These are phyloP conservation scores for Diorhabda carinulata DNA, from an alignment of 1,140 invertebrate species.

Conservation along the genomic window DNA sequence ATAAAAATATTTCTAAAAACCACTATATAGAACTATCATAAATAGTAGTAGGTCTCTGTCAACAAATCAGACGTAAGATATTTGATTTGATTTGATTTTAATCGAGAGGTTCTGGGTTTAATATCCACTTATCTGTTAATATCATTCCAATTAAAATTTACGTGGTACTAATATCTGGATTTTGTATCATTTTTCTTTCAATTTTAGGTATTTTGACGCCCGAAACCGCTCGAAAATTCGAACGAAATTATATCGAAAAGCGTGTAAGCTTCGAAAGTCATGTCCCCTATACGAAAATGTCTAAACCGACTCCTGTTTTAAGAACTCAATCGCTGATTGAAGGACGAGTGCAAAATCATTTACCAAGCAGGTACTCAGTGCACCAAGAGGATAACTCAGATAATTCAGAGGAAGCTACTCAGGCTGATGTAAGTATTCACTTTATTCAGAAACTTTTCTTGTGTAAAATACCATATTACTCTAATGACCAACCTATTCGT, in stretches of 20 bases:
- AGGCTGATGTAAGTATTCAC: conserved; percentile 13
- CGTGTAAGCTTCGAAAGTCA: conserved; percentile 37
- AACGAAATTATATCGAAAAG: conserved; percentile 24
- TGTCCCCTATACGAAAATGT: conserved; percentile 17
- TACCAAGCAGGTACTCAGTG: conserved; percentile 20
- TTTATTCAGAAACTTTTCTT: neutral
- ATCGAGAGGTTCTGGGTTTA: too few species aligned
- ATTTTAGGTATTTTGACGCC: conserved; percentile 13
- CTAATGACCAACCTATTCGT: too few species aligned
- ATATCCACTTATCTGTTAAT: too few species aligned
- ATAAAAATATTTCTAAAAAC: too few species aligned
- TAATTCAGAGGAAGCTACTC: conserved; percentile 10
- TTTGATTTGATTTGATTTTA: too few species aligned
- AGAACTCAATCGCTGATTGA: conserved; percentile 15
- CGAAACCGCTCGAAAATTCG: conserved; percentile 6
- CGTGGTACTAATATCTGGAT: too few species aligned
- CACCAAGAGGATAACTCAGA: conserved; percentile 20
- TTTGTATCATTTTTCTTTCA: too few species aligned
- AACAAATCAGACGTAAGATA: too few species aligned
- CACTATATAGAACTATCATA: too few species aligned
- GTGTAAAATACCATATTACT: too few species aligned
- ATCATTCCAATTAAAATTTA: too few species aligned
- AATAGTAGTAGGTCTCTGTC: too few species aligned
- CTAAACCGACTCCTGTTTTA: neutral
- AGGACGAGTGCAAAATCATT: conserved; percentile 12